phyloP scores from a whole-genome alignment of 2,113 vertebrate genomes.

The Megaptera novaeangliae region DNA sequence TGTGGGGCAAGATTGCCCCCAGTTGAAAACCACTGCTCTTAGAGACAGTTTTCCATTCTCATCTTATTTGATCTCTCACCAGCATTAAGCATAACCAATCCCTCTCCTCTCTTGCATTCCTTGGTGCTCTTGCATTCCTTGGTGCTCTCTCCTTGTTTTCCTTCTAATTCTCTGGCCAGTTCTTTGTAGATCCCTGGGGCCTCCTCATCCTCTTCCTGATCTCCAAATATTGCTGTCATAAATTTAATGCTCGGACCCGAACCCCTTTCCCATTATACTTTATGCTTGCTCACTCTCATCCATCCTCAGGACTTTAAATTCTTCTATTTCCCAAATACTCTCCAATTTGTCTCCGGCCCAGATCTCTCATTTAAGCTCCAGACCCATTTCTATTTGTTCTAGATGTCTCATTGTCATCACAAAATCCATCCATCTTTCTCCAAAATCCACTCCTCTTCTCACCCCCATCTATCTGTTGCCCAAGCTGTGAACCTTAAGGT shows the following conservation, averaged over 20 bases:
- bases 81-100: not conserved
- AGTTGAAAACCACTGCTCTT: not conserved
- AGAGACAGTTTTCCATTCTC: not conserved
- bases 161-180: not conserved
- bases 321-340: not conserved
- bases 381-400: not conserved
- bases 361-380: not conserved
- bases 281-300: not conserved
- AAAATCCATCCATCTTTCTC: not conserved
- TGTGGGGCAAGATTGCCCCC: no score
- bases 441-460: not conserved
- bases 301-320: not conserved
- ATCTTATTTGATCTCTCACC: not conserved
- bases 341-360: not conserved
- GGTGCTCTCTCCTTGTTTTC: no score
- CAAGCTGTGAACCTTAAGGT: not conserved
- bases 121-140: not conserved
- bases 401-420: not conserved
- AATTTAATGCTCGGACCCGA: rapidly evolving
- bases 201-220: not conserved
- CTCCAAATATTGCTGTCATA: not conserved
- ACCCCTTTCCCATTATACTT: not conserved
- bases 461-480: not conserved
- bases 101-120: not conserved
- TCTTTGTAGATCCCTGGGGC: not conserved